phyloP scores from a whole-genome alignment of 2,113 vertebrate species.

The Pteronura brasiliensis region DNA sequence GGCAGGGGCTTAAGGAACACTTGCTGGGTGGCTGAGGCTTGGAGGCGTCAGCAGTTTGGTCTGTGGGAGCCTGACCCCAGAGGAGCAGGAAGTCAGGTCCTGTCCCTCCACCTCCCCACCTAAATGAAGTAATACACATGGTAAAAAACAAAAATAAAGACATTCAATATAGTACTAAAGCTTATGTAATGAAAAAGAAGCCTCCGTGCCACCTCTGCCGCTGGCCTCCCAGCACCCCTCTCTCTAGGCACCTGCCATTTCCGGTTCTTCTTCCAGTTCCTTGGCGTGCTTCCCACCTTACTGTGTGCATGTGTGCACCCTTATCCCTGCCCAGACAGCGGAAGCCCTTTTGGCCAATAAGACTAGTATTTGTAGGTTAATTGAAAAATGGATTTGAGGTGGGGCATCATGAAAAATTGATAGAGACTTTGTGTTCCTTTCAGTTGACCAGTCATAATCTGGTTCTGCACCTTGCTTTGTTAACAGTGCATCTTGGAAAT shows the following conservation, averaged over 20 bases:
- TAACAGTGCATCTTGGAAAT: not conserved
- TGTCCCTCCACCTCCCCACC: not conserved
- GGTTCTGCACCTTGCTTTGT: not conserved
- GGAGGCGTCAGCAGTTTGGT: not conserved
- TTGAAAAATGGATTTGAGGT: not conserved
- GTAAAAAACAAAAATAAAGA: not conserved
- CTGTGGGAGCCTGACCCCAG: too few relatives aligned
- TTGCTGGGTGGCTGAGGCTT: not conserved
- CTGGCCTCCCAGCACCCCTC: not conserved
- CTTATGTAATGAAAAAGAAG: not conserved
- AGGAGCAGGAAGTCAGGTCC: not conserved
- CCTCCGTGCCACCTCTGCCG: not conserved
- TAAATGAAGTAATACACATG: not conserved
- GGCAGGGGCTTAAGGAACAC: not conserved
- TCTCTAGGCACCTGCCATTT: not conserved
- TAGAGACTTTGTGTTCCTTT: not conserved
- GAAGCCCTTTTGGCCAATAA: not conserved
- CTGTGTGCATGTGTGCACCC: rapidly evolving
- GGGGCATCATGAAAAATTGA: not conserved
- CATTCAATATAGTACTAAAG: not conserved
- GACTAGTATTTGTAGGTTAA: not conserved
- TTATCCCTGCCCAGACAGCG: rapidly evolving
- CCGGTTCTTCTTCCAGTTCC: not conserved
- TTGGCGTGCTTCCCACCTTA: rapidly evolving
- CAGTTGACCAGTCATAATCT: not conserved